Evolutionary conservation across 2,797 vertebrate species (phyloP).

Genomic region (Pelochelys cantorii): DNA sequence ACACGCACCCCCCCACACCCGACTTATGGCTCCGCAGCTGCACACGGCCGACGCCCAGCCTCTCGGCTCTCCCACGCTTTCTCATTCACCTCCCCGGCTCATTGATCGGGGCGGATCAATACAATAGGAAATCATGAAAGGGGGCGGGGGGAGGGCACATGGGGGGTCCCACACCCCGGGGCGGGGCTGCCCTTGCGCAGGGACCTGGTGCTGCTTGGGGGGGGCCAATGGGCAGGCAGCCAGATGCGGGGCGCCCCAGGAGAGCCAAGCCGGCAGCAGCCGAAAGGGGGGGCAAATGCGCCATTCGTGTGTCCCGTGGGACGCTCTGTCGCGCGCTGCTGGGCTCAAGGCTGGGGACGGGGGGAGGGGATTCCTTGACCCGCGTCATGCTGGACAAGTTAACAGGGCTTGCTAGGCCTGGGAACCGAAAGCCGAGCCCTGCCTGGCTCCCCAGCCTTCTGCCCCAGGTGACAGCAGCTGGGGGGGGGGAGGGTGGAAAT

Average conservation of each 20-base stretch:
- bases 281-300: no score
- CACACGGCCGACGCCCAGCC: constrained; percentile 48
- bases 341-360: background rate
- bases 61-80: constrained; percentile 60
- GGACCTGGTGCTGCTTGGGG: background rate
- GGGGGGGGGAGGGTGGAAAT: background rate
- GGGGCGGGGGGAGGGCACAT: background rate
- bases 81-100: constrained; percentile 20
- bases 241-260: background rate
- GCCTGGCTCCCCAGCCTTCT: background rate
- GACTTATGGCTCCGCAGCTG: background rate
- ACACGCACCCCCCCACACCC: no score
- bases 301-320: no score
- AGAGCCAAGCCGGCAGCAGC: no score
- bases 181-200: background rate
- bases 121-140: background rate
- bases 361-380: background rate
- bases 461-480: background rate
- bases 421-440: background rate
- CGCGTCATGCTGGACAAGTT: background rate
- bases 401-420: background rate
- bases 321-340: no score
- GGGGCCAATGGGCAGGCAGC: background rate
- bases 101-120: constrained; percentile 50
- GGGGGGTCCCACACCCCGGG: no score